Conservation (phyloP, 1,140 invertebrate species). For the Drosophila pruinosa region DNA sequence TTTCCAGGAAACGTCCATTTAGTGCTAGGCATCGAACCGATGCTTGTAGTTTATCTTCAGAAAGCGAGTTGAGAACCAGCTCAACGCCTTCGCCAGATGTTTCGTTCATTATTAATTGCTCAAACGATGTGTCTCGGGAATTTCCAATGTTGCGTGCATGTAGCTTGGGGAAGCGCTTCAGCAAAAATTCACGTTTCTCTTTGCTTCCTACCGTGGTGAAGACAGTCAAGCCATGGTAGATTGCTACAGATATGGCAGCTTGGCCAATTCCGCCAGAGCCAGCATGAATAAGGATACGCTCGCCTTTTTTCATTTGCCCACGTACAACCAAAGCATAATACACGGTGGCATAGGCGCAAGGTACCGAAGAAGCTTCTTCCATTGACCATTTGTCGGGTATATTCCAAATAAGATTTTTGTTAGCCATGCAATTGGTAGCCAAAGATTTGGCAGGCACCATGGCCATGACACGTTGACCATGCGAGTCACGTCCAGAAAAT, state of each 20-base stretch:
- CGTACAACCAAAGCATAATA: conserved; percentile 96
- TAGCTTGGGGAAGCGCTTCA: conserved; percentile 92
- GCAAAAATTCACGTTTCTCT: conserved; percentile 95
- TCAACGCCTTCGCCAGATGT: conserved; percentile 95
- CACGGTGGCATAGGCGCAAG: conserved; percentile 95
- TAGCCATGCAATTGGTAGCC: conserved; percentile 94
- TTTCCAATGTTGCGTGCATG: conserved; percentile 93
- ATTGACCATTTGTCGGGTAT: conserved; percentile 94
- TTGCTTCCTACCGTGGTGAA: conserved; percentile 94
- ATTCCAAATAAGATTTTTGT: conserved; percentile 94
- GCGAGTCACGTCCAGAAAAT: conserved; percentile 91
- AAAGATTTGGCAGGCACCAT: conserved; percentile 94
- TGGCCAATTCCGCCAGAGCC: conserved; percentile 98
- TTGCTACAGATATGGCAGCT: conserved; percentile 96
- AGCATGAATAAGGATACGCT: conserved; percentile 96
- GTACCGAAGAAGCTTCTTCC: conserved; percentile 96
- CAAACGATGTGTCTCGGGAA: conserved; percentile 95
- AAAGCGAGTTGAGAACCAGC: conserved; percentile 95
- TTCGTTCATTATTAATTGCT: conserved; percentile 91
- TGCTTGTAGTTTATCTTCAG: conserved; percentile 96
- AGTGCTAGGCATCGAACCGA: conserved; percentile 94
- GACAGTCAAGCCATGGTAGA: conserved; percentile 92
- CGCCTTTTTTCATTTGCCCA: conserved; percentile 91
- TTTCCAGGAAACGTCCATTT: conserved; percentile 97
- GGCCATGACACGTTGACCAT: conserved; percentile 95